Base-by-base conservation (phyloP, 2,888 invertebrate species). In the Conchocele bisecta region DNA sequence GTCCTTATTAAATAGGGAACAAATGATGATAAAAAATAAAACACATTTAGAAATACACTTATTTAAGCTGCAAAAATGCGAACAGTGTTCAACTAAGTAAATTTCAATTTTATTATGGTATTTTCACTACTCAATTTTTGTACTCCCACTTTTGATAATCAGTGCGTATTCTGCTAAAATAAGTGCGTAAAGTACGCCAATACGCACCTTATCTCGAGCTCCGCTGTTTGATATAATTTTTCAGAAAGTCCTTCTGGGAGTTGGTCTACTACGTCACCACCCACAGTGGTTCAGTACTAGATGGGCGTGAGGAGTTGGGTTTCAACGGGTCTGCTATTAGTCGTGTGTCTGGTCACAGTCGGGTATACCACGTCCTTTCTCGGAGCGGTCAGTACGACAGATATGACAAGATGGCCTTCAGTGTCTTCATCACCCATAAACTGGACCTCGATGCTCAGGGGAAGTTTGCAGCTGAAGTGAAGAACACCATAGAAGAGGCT, bases 211-310 rank as follows among this genome's bases (percentile, higher is more conserved):
- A n/a, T n/a, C n/a, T n/a, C n/a, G n/a, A n/a, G n/a, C n/a, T n/a
- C n/a, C n/a, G n/a, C 11, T 31, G 29, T n/a, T 31, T 15, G 22
- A 0, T 24, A 3, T 24, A 1, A 29, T 17, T 37, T 57, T 41
- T 22, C 54, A 82, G 82, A 13, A 66, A 66, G 46, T 81, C 83
- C 6, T 53, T 60, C 15, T 83, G 79, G 81, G 79, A 77, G 44
- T 44, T 83, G 15, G 63, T 63, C 2, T 83, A 83, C 60, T 78
- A 75, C 66, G 57, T 79, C 4, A 68, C 72, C 41, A 41, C 59
- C 31, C 63, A 54, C 13, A 48, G 46, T n/a, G 46, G 31, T 11
- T 35, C 46, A 37, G 42, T 70, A 3, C 26, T 79, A 15, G 83
- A 83, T 57, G 67, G 74, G 1, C 50, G 81, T 17, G 73, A 72